These are phyloP conservation scores for Rhopalosiphum padi DNA, from an alignment of 1,140 invertebrate species.

Conservation along the genomic window DNA sequence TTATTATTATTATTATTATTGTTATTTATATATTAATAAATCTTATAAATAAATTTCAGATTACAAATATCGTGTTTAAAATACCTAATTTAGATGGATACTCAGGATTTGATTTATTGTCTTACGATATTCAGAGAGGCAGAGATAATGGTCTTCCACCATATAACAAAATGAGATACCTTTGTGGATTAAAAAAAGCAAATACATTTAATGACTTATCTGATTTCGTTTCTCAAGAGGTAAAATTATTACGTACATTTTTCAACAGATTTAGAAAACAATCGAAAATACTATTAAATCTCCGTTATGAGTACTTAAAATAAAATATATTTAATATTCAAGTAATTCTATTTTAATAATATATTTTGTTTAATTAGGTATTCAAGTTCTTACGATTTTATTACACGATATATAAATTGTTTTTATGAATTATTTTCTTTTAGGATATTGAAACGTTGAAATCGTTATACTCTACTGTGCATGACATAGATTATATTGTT, in stretches of 20 bases:
- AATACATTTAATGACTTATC: conserved; percentile 65
- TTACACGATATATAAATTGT: not conserved
- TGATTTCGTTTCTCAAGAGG: conserved; percentile 57
- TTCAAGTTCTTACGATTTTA: not conserved
- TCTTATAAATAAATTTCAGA: not conserved
- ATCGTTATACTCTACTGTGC: conserved; percentile 73
- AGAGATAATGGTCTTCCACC: conserved; percentile 85
- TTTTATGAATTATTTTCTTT: not conserved
- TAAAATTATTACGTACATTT: not conserved
- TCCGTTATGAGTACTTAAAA: not conserved
- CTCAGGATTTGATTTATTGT: conserved; percentile 78
- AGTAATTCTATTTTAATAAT: not conserved
- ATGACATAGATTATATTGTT: conserved; percentile 90
- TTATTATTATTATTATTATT: too few species aligned
- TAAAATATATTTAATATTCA: not conserved
- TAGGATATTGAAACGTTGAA: conserved; percentile 51
- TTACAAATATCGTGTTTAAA: conserved; percentile 30
- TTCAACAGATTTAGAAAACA: not conserved
- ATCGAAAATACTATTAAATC: not conserved
- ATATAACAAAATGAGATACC: conserved; percentile 79
- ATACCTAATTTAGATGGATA: conserved; percentile 66
- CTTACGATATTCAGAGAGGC: conserved; percentile 86
- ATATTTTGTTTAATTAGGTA: not conserved
- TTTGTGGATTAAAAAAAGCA: conserved; percentile 78
- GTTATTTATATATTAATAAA: too few species aligned